Evolutionary conservation across 53 echinoderm and acorn worm species (phyloP).

Genomic region (Temnopleurus reevesii): DNA sequence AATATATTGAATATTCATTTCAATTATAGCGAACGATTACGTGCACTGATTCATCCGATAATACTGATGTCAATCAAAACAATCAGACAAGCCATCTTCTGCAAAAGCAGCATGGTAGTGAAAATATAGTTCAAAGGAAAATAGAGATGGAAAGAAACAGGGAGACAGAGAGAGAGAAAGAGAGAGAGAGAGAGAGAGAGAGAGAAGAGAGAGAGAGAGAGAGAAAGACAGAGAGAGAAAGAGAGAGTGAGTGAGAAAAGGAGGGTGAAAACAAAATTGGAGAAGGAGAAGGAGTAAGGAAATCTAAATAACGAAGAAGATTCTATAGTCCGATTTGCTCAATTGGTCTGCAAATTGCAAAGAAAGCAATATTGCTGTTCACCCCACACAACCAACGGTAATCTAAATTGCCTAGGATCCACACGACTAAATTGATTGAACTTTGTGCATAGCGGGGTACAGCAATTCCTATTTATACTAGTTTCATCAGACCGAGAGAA

Average conservation of each 20-base stretch:
- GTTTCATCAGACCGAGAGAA: conserved; percentile 7
- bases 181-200: neutral
- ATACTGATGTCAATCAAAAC: too few relatives aligned
- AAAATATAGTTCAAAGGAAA: neutral
- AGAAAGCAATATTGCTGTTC: conserved; percentile 45
- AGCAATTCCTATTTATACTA: conserved; percentile 15
- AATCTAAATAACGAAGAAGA: conserved; percentile 2
- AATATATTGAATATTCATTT: too few relatives aligned
- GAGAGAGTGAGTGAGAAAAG: neutral
- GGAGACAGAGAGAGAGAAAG: neutral
- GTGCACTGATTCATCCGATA: too few relatives aligned
- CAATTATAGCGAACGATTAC: too few relatives aligned
- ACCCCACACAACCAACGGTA: conserved; percentile 29
- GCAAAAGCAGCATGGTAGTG: too few relatives aligned
- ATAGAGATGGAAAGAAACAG: neutral
- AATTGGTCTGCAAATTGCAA: conserved; percentile 35
- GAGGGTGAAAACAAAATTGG: neutral
- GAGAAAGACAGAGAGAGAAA: neutral
- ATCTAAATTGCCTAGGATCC: conserved; percentile 37
- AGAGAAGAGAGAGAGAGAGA: neutral
- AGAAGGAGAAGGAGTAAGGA: neutral
- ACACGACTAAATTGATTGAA: conserved; percentile 27
- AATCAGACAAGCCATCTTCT: too few relatives aligned
- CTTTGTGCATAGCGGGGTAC: neutral
- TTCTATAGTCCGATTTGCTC: conserved; percentile 4